Conservation (phyloP, 2,888 invertebrate genomes). For the Pocota personata region DNA sequence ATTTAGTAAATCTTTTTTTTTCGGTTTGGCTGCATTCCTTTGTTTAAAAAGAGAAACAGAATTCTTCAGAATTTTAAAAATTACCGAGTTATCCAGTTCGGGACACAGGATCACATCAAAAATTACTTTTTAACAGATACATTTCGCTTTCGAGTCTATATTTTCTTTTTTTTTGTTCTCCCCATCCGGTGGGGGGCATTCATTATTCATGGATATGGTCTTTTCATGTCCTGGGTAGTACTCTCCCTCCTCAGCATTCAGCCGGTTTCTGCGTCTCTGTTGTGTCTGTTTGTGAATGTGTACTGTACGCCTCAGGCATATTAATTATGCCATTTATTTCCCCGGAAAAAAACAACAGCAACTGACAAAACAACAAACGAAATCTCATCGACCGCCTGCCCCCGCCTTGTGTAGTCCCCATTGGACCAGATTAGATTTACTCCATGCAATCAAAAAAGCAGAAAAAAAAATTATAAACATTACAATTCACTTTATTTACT, state of each 20-base stretch:
- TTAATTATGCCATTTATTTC: slow-evolving; percentile 72
- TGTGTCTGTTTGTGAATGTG: slow-evolving; percentile 59
- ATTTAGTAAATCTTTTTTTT: slow-evolving; percentile 38
- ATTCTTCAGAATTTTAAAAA: slow-evolving; percentile 48
- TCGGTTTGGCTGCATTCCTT: slow-evolving; percentile 29
- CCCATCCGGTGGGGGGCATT: slow-evolving; percentile 42
- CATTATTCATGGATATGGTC: slow-evolving; percentile 79
- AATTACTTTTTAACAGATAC: slow-evolving; percentile 67
- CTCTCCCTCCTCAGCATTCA: background rate
- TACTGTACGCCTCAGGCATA: slow-evolving; percentile 68
- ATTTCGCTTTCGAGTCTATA: slow-evolving; percentile 15
- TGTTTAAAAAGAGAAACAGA: slow-evolving; percentile 6
- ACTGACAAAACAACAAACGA: slow-evolving; percentile 68
- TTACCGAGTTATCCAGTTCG: slow-evolving; percentile 15
- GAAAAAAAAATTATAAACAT: slow-evolving; percentile 61
- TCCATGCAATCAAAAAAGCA: slow-evolving; percentile 25
- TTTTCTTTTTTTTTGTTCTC: slow-evolving; percentile 12
- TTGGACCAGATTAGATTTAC: slow-evolving; percentile 21
- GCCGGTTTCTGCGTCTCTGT: slow-evolving; percentile 20
- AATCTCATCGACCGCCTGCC: slow-evolving; percentile 36
- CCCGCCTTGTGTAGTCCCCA: background rate
- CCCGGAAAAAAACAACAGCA: slow-evolving; percentile 36
- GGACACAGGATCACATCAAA: slow-evolving; percentile 62
- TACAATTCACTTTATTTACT: slow-evolving; percentile 71
- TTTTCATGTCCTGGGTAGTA: slow-evolving; percentile 77